Evolutionary conservation across 2,888 invertebrate species (phyloP).

Genomic region (Caenorhabditis wallacei): DNA sequence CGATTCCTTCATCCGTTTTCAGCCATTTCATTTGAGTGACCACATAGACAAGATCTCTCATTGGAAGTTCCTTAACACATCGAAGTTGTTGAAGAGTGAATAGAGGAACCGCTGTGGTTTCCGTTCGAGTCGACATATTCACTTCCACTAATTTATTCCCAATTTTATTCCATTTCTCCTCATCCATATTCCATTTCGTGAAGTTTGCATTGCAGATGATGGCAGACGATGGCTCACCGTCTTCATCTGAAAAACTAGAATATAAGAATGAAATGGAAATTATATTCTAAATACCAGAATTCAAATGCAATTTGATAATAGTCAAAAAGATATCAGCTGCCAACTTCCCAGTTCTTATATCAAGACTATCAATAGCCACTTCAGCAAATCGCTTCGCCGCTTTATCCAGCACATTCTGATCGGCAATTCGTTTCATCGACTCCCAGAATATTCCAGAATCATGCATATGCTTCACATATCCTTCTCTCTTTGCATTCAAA

Average conservation of each 20-base stretch:
- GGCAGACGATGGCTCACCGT: background rate
- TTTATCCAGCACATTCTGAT: background rate
- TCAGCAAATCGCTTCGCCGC: conserved; percentile 4
- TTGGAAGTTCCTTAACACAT: conserved; percentile 3
- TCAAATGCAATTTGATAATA: conserved; percentile 17
- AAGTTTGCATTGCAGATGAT: conserved; percentile 13
- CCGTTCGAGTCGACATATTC: background rate
- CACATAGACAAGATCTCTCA: conserved; percentile 29
- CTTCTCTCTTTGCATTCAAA: conserved; percentile 5
- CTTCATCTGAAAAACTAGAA: background rate
- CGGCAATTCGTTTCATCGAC: background rate
- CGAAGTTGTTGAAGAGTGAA: conserved; percentile 37
- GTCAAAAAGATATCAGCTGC: conserved; percentile 33
- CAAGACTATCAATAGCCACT: background rate
- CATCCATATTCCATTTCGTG: conserved; percentile 3
- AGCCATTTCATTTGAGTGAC: conserved; percentile 17
- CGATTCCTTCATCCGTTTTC: conserved; percentile 11
- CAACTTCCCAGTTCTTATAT: background rate
- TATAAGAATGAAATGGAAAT: background rate
- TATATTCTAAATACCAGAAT: background rate
- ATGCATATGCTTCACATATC: conserved; percentile 21
- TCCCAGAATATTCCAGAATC: conserved; percentile 16
- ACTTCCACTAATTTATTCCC: conserved; percentile 26
- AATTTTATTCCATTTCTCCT: background rate
- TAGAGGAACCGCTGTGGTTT: background rate